Percentiles rank a stretch among this genome's conserved stretches.
Conservation (phyloP, 2,888 invertebrate species). For the Lydus trimaculatus region DNA sequence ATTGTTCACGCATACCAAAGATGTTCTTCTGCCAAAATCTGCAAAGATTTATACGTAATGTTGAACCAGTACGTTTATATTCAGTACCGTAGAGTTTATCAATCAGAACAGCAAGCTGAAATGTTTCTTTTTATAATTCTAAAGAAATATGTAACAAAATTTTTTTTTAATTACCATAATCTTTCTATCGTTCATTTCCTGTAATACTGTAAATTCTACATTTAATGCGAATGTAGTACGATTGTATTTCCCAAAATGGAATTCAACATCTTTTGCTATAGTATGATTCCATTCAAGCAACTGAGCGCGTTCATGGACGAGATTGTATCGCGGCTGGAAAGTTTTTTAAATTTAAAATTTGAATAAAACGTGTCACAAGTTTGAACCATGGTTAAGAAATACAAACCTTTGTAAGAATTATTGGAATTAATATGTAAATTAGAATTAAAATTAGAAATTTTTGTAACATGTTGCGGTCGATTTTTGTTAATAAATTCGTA, state of each 20-base stretch:
- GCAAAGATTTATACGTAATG: conserved; percentile 11
- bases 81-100: conserved; percentile 19
- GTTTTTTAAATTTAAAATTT: background rate
- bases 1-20: conserved; percentile 12
- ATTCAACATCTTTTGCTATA: conserved; percentile 11
- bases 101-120: conserved; percentile 10
- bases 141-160: too few species aligned
- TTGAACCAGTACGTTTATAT: conserved; percentile 17
- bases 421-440: background rate
- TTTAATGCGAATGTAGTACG: conserved; percentile 18
- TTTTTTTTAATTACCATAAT: conserved; percentile 15
- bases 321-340: background rate
- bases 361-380: background rate
- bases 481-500: background rate
- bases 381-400: background rate
- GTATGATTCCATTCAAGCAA: conserved; percentile 14
- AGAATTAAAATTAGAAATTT: background rate
- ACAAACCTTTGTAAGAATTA: background rate
- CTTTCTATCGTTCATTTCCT: background rate
- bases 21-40: conserved; percentile 17
- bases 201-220: background rate
- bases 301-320: conserved; percentile 18
- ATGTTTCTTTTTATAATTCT: background rate
- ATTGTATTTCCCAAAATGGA: conserved; percentile 15
- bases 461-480: background rate